Evolutionary conservation across 1,140 invertebrate genomes (phyloP).

Genomic region (Anagrus nilaparvatae): DNA sequence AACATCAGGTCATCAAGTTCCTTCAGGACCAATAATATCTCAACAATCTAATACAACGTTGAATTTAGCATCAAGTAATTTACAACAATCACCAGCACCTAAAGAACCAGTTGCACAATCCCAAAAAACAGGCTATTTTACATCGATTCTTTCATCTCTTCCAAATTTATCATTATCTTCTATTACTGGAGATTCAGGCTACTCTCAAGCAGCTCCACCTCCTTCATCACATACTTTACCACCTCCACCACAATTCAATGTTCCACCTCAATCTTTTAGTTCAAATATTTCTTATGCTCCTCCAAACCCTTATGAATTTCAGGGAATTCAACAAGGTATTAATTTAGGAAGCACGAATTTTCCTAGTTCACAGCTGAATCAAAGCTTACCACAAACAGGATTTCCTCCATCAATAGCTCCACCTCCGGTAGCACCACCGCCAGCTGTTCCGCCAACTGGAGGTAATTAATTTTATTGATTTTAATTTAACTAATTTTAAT

Average conservation of each 20-base stretch:
- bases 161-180: conserved; percentile 32
- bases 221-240: neutral
- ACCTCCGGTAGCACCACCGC: conserved; percentile 9
- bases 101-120: conserved; percentile 20
- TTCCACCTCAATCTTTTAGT: neutral
- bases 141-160: conserved; percentile 35
- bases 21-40: neutral
- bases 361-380: too few species aligned
- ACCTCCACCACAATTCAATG: neutral
- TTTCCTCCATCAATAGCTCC: too few species aligned
- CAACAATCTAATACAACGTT: neutral
- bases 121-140: conserved; percentile 30
- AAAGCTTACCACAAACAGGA: too few species aligned
- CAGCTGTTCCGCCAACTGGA: conserved; percentile 11
- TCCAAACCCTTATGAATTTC: conserved; percentile 1
- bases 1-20: conserved; percentile 2
- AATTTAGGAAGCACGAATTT: too few species aligned
- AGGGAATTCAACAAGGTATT: too few species aligned
- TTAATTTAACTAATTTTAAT: too few species aligned
- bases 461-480: too few species aligned
- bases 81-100: conserved; percentile 12
- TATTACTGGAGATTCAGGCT: conserved; percentile 19
- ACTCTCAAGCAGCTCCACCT: conserved; percentile 7
- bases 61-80: too few species aligned
- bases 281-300: too few species aligned